Evolutionary conservation across 2,888 invertebrate genomes (phyloP), one percentile per base, ranked within the genome.

Genomic region (Cephus nigrinus): DNA sequence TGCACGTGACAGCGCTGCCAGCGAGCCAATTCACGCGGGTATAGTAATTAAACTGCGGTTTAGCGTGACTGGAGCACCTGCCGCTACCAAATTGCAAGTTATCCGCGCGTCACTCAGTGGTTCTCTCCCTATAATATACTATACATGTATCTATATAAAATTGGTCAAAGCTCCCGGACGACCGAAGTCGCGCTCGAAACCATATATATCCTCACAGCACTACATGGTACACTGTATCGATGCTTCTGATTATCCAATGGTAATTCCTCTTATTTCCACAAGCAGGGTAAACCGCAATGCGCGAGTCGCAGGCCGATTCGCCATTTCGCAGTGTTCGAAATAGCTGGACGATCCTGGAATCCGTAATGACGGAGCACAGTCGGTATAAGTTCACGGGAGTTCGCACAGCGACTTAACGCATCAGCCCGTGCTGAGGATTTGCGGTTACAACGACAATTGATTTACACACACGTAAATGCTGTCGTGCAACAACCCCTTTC

Each of bases 31-130:
- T 89, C 89, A 85, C 88, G 84, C 84, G 85, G 83, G 86, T 85
- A 86, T 87, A 88, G 88, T 89, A 89, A 89, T 90, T 89, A 89
- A 89, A 89, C 88, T 89, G 89, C 84, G 89, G 89, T 89, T 89
- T 88, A 87, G 85, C 87, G 86, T 89, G 88, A 88, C 87, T 87
- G 87, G 85, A 86, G 85, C 87, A 88, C 88, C 89, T 87, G 89
- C 84, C 87, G 89, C 88, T 87, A 86, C 87, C 86, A 88, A 89
- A 89, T 87, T 86, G 88, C 89, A 87, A 88, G 88, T 89, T 88
- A 89, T 87, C 86, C 84, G 84, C 83, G 86, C 87, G 88, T 88
- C 88, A 87, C 85, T 88, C 88, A 86, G 85, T 78, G 82, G 83
- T 83, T 32, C 55, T 79, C 81, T 78, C 76, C 81, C 76, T 75